A percentile compares a stretch with the other conserved stretches of the same genome.
These are phyloP conservation scores for Penelope pileata DNA, from an alignment of 2,113 vertebrate species.

Conservation along the genomic window DNA sequence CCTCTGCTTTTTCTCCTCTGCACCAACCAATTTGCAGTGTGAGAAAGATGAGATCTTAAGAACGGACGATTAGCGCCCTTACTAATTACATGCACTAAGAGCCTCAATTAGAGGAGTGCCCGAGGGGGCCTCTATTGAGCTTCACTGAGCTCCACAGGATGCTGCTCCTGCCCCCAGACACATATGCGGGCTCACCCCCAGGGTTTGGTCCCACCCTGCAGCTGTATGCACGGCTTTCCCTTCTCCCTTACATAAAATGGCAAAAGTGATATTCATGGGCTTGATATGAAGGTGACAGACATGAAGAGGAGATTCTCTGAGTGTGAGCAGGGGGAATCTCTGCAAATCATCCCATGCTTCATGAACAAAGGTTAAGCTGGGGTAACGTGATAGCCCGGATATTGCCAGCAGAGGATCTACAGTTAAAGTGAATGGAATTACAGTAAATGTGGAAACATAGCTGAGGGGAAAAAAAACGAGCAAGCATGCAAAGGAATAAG, in stretches of 20 bases:
- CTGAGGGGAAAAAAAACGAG: not conserved
- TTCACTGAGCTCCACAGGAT: rapidly evolving
- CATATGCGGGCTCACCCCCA: not conserved
- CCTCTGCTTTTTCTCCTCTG: not conserved
- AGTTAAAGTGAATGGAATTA: not conserved
- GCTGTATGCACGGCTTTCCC: not conserved
- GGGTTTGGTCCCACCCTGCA: not conserved
- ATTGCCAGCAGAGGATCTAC: not conserved
- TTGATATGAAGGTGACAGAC: not conserved
- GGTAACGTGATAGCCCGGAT: not conserved
- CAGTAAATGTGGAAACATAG: not conserved
- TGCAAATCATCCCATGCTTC: not conserved
- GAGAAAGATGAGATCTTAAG: constrained; percentile 39
- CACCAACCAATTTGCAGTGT: not conserved
- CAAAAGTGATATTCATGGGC: not conserved
- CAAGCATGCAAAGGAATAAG: not conserved
- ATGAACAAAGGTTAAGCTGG: not conserved
- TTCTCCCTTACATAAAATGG: not conserved
- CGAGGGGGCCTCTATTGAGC: not conserved
- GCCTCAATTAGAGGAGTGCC: constrained; percentile 24
- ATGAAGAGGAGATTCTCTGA: not conserved
- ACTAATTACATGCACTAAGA: constrained; percentile 20
- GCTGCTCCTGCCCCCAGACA: not conserved
- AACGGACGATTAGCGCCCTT: not conserved
- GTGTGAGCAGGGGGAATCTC: not conserved